These are phyloP conservation scores for Anoplolepis gracilipes DNA, from an alignment of 1,140 invertebrate genomes.

Conservation along the genomic window DNA sequence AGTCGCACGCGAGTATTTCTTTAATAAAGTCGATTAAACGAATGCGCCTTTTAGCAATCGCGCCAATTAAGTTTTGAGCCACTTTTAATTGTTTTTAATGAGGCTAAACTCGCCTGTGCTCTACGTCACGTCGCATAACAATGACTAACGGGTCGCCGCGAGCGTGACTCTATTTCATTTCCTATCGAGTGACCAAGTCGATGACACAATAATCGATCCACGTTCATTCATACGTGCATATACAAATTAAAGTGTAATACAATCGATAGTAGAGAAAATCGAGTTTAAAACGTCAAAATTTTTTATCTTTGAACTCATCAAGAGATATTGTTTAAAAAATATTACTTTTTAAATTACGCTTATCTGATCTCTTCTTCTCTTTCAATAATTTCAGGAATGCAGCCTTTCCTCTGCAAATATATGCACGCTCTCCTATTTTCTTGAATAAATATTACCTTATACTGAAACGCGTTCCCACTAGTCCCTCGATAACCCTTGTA, in stretches of 20 bases:
- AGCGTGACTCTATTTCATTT: constrained; percentile 66
- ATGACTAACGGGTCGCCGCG: constrained; percentile 74
- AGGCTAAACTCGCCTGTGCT: constrained; percentile 64
- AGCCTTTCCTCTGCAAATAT: not conserved
- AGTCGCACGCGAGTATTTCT: not conserved
- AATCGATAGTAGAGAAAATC: not conserved
- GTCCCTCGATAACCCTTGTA: not conserved
- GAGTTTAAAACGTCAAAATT: not conserved
- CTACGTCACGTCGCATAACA: constrained; percentile 71
- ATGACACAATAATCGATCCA: constrained; percentile 28
- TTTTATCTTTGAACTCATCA: not conserved
- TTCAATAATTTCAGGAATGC: not conserved
- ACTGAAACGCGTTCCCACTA: not conserved
- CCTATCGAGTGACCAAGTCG: constrained; percentile 56
- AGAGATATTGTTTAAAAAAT: not conserved
- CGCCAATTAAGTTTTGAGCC: constrained; percentile 76
- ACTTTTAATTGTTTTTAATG: constrained; percentile 80
- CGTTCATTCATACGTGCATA: constrained; percentile 18
- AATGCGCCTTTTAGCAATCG: not conserved
- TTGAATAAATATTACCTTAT: constrained; percentile 17
- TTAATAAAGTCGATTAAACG: constrained; percentile 51
- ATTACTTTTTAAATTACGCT: no score
- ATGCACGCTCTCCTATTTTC: not conserved
- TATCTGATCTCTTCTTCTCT: not conserved
- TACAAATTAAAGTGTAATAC: not conserved